Conservation (phyloP, 2,888 invertebrate genomes). For the Lapara coniferarum region DNA sequence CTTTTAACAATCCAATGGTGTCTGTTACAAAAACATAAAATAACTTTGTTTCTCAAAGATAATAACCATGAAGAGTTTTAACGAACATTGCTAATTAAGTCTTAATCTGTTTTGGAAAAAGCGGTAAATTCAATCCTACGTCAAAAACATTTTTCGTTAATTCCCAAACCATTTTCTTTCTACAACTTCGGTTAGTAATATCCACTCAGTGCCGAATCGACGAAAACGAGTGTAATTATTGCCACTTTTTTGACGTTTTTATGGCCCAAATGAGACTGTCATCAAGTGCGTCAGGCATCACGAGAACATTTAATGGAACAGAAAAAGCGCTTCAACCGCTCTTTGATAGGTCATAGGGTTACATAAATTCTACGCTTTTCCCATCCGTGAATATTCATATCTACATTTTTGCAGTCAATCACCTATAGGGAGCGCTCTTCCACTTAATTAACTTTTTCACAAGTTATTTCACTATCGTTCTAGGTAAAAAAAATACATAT, state of each 20-base stretch:
- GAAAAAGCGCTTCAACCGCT: slow-evolving; percentile 26
- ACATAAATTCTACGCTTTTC: neutral
- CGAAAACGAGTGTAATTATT: neutral
- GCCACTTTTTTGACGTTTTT: slow-evolving; percentile 18
- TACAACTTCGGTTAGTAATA: neutral
- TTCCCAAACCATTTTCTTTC: neutral
- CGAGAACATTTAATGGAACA: slow-evolving; percentile 28
- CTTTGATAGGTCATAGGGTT: neutral
- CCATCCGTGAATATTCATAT: neutral
- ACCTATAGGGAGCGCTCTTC: neutral
- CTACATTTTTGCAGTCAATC: neutral
- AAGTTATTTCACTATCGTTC: neutral
- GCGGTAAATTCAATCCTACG: slow-evolving; percentile 25
- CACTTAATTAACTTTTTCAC: neutral
- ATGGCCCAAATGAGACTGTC: slow-evolving; percentile 28
- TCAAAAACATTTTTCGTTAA: slow-evolving; percentile 24
- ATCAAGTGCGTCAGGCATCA: slow-evolving; percentile 30
- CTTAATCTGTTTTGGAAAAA: slow-evolving; percentile 24
- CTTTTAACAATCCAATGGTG: neutral
- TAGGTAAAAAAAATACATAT: neutral
- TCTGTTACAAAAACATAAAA: slow-evolving; percentile 7
- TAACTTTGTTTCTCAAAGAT: slow-evolving; percentile 3
- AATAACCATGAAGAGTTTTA: slow-evolving; percentile 25
- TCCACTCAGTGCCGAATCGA: neutral
- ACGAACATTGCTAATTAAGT: slow-evolving; percentile 26